Percentiles rank a stretch among this genome's conserved stretches.
Conservation (phyloP, 2,797 vertebrate genomes). For the Acanthurus leucopareius region DNA sequence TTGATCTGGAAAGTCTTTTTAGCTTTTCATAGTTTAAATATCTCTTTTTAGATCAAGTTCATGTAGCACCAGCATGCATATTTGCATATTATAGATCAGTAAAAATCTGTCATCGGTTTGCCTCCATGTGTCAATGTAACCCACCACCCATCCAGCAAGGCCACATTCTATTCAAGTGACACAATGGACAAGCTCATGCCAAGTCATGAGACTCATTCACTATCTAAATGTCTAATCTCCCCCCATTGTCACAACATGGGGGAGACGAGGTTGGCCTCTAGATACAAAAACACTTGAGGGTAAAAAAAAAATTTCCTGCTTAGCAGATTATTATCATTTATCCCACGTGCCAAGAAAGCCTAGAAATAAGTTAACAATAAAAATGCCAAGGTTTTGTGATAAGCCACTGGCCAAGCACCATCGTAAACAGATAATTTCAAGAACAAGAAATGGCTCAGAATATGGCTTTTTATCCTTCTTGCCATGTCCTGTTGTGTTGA, state of each 20-base stretch:
- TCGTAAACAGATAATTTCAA: conserved; percentile 32
- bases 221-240: conserved; percentile 76
- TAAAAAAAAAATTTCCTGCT: conserved; percentile 27
- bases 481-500: conserved; percentile 31
- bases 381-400: conserved; percentile 11
- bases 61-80: conserved; percentile 2
- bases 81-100: conserved; percentile 12
- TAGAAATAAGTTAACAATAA: background rate
- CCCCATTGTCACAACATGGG: conserved; percentile 68
- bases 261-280: conserved; percentile 36
- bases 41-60: background rate
- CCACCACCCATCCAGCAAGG: conserved; percentile 33
- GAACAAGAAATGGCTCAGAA: conserved; percentile 31
- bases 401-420: background rate
- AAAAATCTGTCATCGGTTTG: conserved; percentile 8
- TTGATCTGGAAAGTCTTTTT: background rate
- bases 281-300: conserved; percentile 36
- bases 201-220: conserved; percentile 76
- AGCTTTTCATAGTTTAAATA: background rate
- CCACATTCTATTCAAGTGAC: conserved; percentile 71
- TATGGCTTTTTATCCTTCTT: conserved; percentile 26
- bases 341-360: background rate
- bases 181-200: conserved; percentile 72
- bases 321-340: conserved; percentile 9
- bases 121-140: conserved; percentile 3